Conservation (phyloP, 2,797 vertebrate genomes). For the Rachycentron canadum region DNA sequence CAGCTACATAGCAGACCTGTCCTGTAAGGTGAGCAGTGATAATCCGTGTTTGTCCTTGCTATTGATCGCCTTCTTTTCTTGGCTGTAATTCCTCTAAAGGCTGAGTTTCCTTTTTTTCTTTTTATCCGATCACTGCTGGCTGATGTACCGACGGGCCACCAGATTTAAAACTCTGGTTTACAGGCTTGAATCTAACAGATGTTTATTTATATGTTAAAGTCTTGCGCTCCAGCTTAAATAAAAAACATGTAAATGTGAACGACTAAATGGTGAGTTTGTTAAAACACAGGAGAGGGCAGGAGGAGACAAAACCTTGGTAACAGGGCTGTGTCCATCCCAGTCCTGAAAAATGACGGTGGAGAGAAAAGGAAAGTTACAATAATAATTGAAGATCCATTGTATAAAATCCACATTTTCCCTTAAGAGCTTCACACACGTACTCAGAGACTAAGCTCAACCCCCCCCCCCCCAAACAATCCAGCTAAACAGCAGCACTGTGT, state of each 20-base stretch:
- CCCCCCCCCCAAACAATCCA: slow-evolving; percentile 30
- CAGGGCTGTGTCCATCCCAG: not conserved
- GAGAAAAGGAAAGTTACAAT: too few relatives aligned
- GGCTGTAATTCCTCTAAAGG: too few relatives aligned
- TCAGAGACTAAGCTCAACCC: slow-evolving; percentile 4
- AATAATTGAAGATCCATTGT: slow-evolving; percentile 27
- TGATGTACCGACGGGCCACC: too few relatives aligned
- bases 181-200: not conserved
- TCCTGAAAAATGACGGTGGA: not conserved
- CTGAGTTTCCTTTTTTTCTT: too few relatives aligned
- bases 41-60: too few relatives aligned
- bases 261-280: too few relatives aligned
- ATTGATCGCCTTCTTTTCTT: too few relatives aligned
- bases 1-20: too few relatives aligned
- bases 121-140: too few relatives aligned
- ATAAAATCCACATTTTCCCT: slow-evolving; percentile 35
- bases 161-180: not conserved
- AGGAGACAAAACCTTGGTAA: not conserved
- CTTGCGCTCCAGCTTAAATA: not conserved
- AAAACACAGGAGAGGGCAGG: not conserved
- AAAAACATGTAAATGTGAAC: not conserved
- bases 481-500: slow-evolving; percentile 41
- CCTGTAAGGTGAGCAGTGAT: too few relatives aligned
- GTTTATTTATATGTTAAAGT: not conserved
- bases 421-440: not conserved